Percentiles rank a stretch among this genome's conserved stretches.
Conservation (phyloP, 2,888 invertebrate genomes). For the Oligia strigilis region DNA sequence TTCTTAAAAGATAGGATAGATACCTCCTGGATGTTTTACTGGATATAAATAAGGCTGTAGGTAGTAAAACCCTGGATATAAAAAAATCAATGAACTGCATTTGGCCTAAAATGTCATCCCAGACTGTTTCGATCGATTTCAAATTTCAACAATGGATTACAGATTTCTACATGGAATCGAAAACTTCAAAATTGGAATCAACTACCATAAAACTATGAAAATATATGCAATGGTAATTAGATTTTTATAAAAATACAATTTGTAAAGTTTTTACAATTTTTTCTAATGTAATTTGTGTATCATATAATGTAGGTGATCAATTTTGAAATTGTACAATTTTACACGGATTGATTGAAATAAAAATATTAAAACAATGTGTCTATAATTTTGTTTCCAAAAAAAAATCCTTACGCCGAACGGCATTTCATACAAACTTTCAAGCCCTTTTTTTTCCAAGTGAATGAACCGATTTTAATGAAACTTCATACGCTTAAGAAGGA, state of each 20-base stretch:
- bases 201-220: constrained; percentile 11
- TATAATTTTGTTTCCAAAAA: constrained; percentile 13
- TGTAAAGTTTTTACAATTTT: constrained; percentile 69
- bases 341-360: constrained; percentile 81
- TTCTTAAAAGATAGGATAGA: not conserved
- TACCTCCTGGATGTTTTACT: constrained; percentile 10
- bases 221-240: constrained; percentile 55
- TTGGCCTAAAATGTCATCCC: constrained; percentile 21
- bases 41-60: constrained; percentile 7
- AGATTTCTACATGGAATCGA: not conserved
- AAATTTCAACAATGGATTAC: not conserved
- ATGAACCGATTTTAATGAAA: too few species aligned
- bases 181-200: constrained; percentile 9
- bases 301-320: constrained; percentile 75
- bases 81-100: not conserved
- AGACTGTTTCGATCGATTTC: not conserved
- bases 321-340: constrained; percentile 89
- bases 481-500: too few species aligned
- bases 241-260: constrained; percentile 63
- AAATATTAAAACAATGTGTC: constrained; percentile 71
- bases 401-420: too few species aligned
- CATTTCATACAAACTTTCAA: too few species aligned
- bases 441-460: too few species aligned
- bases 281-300: constrained; percentile 70
- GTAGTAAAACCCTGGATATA: not conserved